A percentile compares a stretch with the other conserved stretches of the same genome.
These are phyloP conservation scores for Clostera curtula DNA, from an alignment of 2,888 invertebrate species.

Conservation along the genomic window DNA sequence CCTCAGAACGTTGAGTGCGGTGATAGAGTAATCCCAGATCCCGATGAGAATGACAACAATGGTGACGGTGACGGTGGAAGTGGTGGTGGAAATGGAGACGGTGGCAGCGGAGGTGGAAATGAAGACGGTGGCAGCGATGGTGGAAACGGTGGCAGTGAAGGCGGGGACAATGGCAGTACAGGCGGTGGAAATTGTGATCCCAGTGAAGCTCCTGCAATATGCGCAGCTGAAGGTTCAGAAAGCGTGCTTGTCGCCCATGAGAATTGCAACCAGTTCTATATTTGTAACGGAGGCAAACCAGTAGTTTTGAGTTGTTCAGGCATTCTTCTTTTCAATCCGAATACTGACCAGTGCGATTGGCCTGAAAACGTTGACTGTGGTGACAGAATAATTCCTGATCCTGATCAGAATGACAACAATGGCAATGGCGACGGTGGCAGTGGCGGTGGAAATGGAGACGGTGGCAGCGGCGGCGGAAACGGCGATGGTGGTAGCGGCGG, in stretches of 20 bases:
- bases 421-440: constrained; percentile 2
- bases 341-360: constrained; percentile 27
- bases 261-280: constrained; percentile 27
- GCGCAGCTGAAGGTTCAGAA: constrained; percentile 19
- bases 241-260: constrained; percentile 27
- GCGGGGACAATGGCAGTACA: neutral
- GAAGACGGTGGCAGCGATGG: neutral
- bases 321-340: constrained; percentile 24
- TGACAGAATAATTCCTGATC: constrained; percentile 19
- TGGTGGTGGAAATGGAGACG: neutral
- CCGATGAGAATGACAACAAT: neutral
- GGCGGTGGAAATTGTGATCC: constrained; percentile 11
- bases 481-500: constrained; percentile 5
- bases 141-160: neutral
- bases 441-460: no score
- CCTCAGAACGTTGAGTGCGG: constrained; percentile 33
- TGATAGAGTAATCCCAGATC: constrained; percentile 18
- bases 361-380: constrained; percentile 28
- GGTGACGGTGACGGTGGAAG: no score
- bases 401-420: constrained; percentile 3
- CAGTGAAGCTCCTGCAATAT: constrained; percentile 21
- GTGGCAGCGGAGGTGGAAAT: constrained; percentile 6
- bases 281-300: constrained; percentile 19
- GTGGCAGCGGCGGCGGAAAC: constrained; percentile 3
- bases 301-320: constrained; percentile 18